These are phyloP conservation scores for Malurus alboscapulatus DNA, from an alignment of 2,113 vertebrate species.

Conservation along the genomic window DNA sequence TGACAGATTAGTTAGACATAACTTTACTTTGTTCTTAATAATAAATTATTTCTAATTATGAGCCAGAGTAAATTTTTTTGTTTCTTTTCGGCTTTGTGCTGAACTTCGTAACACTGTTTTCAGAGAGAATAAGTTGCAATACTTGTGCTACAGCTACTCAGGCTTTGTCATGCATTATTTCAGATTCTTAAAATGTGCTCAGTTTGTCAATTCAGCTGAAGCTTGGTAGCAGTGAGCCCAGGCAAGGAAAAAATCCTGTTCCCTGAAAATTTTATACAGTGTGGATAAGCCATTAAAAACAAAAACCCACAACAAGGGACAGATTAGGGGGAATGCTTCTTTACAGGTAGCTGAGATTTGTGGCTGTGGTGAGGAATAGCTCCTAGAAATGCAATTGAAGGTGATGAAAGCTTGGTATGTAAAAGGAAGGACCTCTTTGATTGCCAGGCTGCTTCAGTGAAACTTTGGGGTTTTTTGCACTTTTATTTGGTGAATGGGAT, in stretches of 20 bases:
- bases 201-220: background rate
- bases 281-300: background rate
- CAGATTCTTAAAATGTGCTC: background rate
- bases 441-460: background rate
- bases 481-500: slow-evolving; percentile 33
- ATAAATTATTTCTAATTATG: background rate
- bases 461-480: background rate
- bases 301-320: background rate
- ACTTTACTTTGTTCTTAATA: background rate
- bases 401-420: slow-evolving; percentile 35
- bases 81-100: background rate
- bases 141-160: background rate
- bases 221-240: background rate
- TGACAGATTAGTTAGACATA: background rate
- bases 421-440: background rate
- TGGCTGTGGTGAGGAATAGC: background rate
- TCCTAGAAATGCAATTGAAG: background rate
- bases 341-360: slow-evolving; percentile 38
- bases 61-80: background rate
- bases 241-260: background rate
- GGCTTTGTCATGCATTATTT: background rate
- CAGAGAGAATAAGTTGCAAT: background rate
- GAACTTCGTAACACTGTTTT: background rate
- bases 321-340: background rate
- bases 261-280: background rate